Conservation (phyloP, 2,113 vertebrate genomes). For the Melierax canorus region DNA sequence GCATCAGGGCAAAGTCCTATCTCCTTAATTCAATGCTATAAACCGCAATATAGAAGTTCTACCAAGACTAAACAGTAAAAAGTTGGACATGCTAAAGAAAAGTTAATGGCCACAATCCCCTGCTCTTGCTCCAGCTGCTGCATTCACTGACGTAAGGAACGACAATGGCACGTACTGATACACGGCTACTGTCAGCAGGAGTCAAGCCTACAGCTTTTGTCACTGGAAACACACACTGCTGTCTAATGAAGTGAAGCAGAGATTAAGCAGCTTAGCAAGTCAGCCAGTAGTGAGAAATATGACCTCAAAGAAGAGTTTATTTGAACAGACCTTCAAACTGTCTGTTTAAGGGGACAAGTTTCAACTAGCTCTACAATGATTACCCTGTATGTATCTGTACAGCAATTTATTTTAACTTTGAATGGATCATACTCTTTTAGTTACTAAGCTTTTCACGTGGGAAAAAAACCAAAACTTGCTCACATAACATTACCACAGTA, state of each 20-base stretch:
- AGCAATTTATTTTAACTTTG: background rate
- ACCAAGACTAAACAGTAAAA: background rate
- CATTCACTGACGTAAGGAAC: rapidly evolving
- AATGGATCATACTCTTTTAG: background rate
- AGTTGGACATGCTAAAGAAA: background rate
- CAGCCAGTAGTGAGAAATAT: background rate
- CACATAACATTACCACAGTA: background rate
- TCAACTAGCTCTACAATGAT: background rate
- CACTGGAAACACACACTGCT: background rate
- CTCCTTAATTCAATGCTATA: background rate
- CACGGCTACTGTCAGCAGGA: background rate
- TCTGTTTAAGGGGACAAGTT: background rate
- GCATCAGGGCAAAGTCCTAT: background rate
- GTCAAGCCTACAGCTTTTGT: background rate
- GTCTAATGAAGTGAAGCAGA: background rate
- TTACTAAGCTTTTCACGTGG: background rate
- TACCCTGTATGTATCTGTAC: background rate
- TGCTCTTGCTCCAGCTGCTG: background rate
- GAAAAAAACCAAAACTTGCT: background rate
- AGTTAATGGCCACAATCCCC: background rate
- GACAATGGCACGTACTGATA: rapidly evolving
- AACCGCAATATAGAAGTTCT: background rate
- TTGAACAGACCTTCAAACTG: background rate
- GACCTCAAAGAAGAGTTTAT: background rate
- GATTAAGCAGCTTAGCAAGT: background rate